These are phyloP conservation scores for Cirrhinus molitorella DNA, from an alignment of 2,797 vertebrate genomes.

Conservation along the genomic window DNA sequence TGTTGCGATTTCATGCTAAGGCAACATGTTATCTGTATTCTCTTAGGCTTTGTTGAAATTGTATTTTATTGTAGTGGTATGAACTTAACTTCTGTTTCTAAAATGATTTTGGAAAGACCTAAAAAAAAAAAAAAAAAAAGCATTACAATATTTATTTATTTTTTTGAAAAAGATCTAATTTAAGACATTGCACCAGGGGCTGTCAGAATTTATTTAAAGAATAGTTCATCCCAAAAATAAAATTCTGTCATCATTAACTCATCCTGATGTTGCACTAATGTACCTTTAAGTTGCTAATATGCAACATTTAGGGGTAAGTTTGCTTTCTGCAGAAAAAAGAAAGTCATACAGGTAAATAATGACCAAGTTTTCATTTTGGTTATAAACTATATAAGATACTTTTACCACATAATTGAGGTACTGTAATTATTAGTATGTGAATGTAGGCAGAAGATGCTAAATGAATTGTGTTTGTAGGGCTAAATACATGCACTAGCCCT, in stretches of 20 bases:
- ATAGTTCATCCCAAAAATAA: background rate
- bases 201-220: background rate
- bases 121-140: no score
- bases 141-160: background rate
- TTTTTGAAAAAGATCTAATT: background rate
- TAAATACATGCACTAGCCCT: conserved; percentile 18
- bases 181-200: background rate
- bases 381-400: background rate
- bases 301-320: background rate
- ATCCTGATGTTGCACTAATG: background rate
- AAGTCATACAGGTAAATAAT: background rate
- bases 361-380: background rate
- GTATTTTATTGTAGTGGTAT: background rate
- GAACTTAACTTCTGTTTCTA: background rate
- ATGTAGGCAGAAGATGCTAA: conserved; percentile 42
- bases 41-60: background rate
- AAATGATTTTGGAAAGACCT: background rate
- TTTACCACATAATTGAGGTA: background rate
- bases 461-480: conserved; percentile 41
- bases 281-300: background rate
- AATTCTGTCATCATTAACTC: background rate
- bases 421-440: conserved; percentile 29
- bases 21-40: background rate
- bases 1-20: background rate
- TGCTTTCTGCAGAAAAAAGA: background rate